A percentile compares a stretch with the other conserved stretches of the same genome.
phyloP scores from a whole-genome alignment of 2,113 vertebrate species.

The Recurvirostra avosetta region DNA sequence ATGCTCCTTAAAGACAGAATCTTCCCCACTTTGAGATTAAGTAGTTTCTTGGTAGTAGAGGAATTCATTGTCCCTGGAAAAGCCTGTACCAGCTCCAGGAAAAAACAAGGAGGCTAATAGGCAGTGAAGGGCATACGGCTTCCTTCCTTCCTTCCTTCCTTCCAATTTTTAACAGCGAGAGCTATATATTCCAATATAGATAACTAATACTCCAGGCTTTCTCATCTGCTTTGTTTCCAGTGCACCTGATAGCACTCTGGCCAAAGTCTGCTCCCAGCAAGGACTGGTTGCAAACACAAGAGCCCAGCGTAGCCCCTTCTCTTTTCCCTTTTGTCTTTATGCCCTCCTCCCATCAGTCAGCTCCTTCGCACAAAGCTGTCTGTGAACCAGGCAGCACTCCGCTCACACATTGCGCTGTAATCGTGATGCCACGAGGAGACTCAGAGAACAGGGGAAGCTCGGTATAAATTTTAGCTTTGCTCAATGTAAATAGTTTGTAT shows the following conservation, averaged over 20 bases:
- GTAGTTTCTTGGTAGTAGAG: background rate
- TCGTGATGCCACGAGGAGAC: background rate
- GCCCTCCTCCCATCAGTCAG: background rate
- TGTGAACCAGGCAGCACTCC: background rate
- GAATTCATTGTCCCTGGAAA: background rate
- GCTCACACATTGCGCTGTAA: background rate
- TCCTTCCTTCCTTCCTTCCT: too few relatives aligned
- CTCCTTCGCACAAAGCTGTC: background rate
- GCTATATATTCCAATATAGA: accelerated
- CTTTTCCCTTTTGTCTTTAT: background rate
- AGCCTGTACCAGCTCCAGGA: background rate
- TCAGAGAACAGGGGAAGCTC: background rate
- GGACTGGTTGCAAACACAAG: background rate
- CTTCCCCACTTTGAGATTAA: background rate
- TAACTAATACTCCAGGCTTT: background rate
- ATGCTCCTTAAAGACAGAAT: background rate
- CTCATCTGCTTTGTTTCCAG: background rate
- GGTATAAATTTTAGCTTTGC: background rate
- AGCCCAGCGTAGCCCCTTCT: background rate
- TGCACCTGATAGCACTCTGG: background rate
- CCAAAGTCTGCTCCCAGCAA: background rate
- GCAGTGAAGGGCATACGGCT: background rate
- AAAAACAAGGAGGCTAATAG: background rate
- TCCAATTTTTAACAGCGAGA: background rate
- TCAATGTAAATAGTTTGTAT: background rate